phyloP scores from a whole-genome alignment of 2,888 invertebrate species.

The Meteorus colon region DNA sequence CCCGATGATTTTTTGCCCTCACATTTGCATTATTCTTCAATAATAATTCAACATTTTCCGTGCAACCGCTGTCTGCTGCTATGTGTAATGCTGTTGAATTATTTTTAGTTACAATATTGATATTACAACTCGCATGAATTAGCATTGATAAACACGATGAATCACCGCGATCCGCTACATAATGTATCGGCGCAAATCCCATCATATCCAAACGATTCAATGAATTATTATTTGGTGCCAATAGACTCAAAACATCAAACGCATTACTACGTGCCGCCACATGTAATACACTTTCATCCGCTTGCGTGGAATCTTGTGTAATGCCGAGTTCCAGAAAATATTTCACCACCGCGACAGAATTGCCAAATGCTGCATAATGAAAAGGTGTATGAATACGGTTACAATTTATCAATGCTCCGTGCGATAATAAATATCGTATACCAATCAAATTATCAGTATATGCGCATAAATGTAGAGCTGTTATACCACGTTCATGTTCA shows the following conservation, averaged over 20 bases:
- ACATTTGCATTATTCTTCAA: conserved; percentile 85
- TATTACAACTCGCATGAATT: conserved; percentile 82
- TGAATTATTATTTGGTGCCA: conserved; percentile 84
- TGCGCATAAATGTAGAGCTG: conserved; percentile 84
- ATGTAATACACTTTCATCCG: conserved; percentile 87
- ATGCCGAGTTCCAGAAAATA: conserved; percentile 84
- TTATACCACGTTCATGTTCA: conserved; percentile 82
- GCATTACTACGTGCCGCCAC: conserved; percentile 90
- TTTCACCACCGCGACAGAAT: conserved; percentile 86
- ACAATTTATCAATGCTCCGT: conserved; percentile 82
- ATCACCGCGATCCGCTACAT: conserved; percentile 87
- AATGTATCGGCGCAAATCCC: conserved; percentile 86
- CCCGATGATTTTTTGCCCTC: conserved; percentile 83
- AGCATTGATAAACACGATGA: conserved; percentile 84
- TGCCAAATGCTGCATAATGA: conserved; percentile 93
- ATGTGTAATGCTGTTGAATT: conserved; percentile 88
- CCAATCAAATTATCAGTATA: conserved; percentile 86
- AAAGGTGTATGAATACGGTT: conserved; percentile 86
- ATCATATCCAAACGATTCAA: conserved; percentile 84
- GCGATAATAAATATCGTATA: conserved; percentile 80
- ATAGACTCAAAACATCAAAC: conserved; percentile 84
- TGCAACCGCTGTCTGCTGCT: conserved; percentile 91
- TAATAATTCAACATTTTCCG: conserved; percentile 85
- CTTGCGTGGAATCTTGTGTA: conserved; percentile 78
- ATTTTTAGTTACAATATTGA: conserved; percentile 83